Conservation (phyloP, 2,888 invertebrate genomes). For the Caenorhabditis sp. region DNA sequence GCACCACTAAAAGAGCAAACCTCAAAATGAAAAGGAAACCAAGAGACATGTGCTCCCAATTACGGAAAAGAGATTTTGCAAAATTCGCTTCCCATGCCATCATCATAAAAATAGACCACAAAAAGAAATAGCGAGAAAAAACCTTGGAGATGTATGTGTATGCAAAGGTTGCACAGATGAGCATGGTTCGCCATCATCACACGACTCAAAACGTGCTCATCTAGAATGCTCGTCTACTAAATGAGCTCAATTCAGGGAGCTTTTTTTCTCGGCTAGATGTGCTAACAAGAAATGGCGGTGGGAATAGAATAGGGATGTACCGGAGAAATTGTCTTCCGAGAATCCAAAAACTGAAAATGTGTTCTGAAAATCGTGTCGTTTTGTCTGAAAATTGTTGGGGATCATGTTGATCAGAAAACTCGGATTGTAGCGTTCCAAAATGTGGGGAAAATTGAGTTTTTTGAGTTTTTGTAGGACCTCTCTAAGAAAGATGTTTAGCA, state of each 20-base stretch:
- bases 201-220: slow-evolving; percentile 22
- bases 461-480: too few relatives aligned
- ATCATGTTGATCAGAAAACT: too few relatives aligned
- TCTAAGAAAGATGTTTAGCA: too few relatives aligned
- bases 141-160: slow-evolving; percentile 19
- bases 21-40: not conserved
- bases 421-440: too few relatives aligned
- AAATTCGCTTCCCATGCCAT: not conserved
- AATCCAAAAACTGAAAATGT: not conserved
- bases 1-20: not conserved
- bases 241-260: slow-evolving; percentile 63
- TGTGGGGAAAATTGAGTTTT: too few relatives aligned
- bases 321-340: not conserved
- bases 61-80: not conserved
- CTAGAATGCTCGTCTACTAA: slow-evolving; percentile 44
- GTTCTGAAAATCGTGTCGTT: too few relatives aligned
- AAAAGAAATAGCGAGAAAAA: slow-evolving; percentile 1
- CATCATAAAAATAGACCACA: slow-evolving; percentile 4
- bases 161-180: slow-evolving; percentile 51
- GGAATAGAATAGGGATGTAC: not conserved
- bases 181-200: slow-evolving; percentile 49
- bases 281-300: slow-evolving; percentile 14
- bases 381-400: too few relatives aligned
- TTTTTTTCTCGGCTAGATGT: slow-evolving; percentile 14
- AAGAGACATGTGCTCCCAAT: not conserved